Percentiles rank a stretch among this genome's conserved stretches.
Conservation (phyloP, 2,797 vertebrate genomes). For the Acanthopagrus latus region DNA sequence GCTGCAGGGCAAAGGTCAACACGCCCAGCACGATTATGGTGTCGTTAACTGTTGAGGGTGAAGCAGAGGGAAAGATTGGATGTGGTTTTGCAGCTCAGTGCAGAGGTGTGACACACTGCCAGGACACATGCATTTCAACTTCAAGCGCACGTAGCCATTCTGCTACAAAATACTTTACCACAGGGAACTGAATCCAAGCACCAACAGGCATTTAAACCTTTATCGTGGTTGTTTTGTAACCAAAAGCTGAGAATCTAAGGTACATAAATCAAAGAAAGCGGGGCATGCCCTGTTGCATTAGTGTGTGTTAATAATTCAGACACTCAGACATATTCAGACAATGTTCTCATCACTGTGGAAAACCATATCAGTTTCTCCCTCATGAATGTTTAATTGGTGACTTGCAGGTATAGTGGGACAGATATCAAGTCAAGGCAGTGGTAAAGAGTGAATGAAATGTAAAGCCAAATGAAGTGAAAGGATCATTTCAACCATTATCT, state of each 20-base stretch:
- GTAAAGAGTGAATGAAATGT: neutral
- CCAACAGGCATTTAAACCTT: neutral
- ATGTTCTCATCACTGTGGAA: slow-evolving; percentile 17
- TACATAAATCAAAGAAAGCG: slow-evolving; percentile 2
- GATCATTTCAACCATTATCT: no score
- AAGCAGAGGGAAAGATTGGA: slow-evolving; percentile 11
- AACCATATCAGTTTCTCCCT: slow-evolving; percentile 28
- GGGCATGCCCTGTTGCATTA: slow-evolving; percentile 19
- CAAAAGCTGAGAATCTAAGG: neutral
- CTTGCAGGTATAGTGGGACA: neutral
- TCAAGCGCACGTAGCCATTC: neutral
- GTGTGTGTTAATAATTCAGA: slow-evolving; percentile 53
- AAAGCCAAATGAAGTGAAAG: neutral
- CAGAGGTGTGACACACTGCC: neutral
- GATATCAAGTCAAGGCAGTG: neutral
- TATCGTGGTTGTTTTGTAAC: neutral
- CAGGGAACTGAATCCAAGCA: neutral
- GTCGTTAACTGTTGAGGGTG: slow-evolving; percentile 55
- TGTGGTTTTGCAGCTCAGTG: neutral
- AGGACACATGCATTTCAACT: neutral
- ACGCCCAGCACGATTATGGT: slow-evolving; percentile 62
- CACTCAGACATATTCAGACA: slow-evolving; percentile 35
- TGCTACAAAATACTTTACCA: neutral
- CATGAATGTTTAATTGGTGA: slow-evolving; percentile 55
- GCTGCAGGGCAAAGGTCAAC: slow-evolving; percentile 81